Base-by-base conservation (phyloP, 2,113 vertebrate species). In the Loxodonta africana region DNA sequence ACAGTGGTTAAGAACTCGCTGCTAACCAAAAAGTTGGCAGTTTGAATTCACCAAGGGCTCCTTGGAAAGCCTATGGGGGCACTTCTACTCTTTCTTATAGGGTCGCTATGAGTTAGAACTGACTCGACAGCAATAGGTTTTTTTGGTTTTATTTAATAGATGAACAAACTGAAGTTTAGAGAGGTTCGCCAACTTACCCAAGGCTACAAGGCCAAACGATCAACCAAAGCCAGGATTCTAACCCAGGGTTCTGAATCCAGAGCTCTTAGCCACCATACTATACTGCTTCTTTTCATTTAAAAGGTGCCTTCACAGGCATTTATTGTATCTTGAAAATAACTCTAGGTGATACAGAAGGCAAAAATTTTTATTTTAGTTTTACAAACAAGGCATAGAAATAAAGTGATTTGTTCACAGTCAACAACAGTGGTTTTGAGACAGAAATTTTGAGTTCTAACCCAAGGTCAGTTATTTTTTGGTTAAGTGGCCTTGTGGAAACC, bases 291-390 rank as follows among this genome's bases (percentile, higher is more conserved):
- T 91, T 88, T 88, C 51, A 83, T 90, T 88, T 95, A 84, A 81
- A 88, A 92, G 10, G 63, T 18, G 28, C 23, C 80, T 71, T 86
- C 48, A 69, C 17, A 94, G 26, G 81, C 8, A 92, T 87, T 44
- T 73, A 63, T 83, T 62, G 76, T 90, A 77, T 57, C 71, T 93
- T 80, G 33, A 74, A 88, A 93, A 69, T 95, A 84, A 90, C 46
- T n/a, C 57, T 76, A 57, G 71, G 28, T 82, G 37, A 41, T 76
- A 78, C 85, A 48, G 76, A 90, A 83, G 41, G 46, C 60, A 95
- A 91, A 83, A 23, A 65, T 87, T 87, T 95, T 92, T 46, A 81
- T 57, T 92, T 30, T 80, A 91, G 92, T 53, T 86, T 92, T 83
- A 96, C 10, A 94, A 69, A 4, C 33, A n/a, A 90, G 37, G 11